phyloP scores from a whole-genome alignment of 2,888 invertebrate species.

The Lochmaea capreae region DNA sequence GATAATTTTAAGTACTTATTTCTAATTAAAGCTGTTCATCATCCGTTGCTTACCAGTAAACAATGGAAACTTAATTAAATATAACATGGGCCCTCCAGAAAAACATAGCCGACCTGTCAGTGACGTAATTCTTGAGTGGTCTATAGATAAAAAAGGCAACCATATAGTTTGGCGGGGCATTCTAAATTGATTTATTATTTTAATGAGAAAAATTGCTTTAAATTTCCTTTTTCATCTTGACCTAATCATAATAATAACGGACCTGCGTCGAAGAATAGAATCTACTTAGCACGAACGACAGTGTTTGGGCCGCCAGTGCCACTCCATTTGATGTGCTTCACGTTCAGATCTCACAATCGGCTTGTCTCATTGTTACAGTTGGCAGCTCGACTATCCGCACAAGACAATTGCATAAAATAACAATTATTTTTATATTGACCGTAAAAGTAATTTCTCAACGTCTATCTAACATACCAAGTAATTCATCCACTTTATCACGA shows the following conservation, averaged over 20 bases:
- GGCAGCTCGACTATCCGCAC: conserved; percentile 77
- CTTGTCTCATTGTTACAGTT: conserved; percentile 87
- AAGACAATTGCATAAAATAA: conserved; percentile 45
- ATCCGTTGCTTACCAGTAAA: too few species aligned
- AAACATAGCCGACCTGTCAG: too few species aligned
- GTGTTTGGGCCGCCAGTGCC: conserved; percentile 18
- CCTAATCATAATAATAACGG: background rate
- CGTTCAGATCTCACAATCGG: conserved; percentile 75
- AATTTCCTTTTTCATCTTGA: background rate
- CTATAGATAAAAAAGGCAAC: too few species aligned
- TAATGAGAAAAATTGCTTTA: too few species aligned
- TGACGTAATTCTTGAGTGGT: too few species aligned
- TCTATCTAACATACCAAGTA: conserved; percentile 42
- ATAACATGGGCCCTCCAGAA: too few species aligned
- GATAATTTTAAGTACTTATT: too few species aligned
- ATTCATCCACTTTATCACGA: conserved; percentile 48
- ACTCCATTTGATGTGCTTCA: conserved; percentile 30
- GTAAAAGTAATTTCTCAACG: conserved; percentile 52
- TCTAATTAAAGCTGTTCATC: too few species aligned
- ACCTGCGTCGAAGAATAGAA: conserved; percentile 19
- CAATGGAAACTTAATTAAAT: too few species aligned
- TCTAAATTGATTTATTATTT: too few species aligned
- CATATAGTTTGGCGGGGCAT: too few species aligned
- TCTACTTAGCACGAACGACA: conserved; percentile 26
- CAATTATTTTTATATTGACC: conserved; percentile 48